phyloP scores from a whole-genome alignment of 2,888 invertebrate genomes.

The Drosophila setosimentum region DNA sequence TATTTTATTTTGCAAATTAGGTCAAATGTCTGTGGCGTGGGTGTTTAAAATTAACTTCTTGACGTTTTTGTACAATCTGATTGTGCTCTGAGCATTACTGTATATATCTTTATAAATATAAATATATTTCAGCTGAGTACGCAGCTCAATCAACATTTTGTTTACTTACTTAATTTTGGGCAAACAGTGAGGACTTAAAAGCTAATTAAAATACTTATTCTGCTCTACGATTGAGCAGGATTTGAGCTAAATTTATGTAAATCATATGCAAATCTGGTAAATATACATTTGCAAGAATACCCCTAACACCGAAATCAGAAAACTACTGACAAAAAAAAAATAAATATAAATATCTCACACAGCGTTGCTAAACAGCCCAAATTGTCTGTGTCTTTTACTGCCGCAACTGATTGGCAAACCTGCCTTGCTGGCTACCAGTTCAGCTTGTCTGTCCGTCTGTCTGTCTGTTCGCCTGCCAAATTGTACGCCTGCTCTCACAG shows the following conservation, averaged over 20 bases:
- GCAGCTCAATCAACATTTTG: conserved; percentile 21
- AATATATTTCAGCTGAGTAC: conserved; percentile 40
- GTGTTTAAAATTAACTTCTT: conserved; percentile 5
- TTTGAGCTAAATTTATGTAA: neutral
- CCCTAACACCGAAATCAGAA: conserved; percentile 29
- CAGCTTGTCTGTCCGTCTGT: conserved; percentile 1
- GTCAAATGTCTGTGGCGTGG: conserved; percentile 59
- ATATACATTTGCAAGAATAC: conserved; percentile 5
- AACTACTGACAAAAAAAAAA: conserved; percentile 19
- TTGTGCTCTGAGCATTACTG: conserved; percentile 12
- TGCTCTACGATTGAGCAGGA: neutral
- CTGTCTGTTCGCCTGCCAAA: conserved; percentile 15
- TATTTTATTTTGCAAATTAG: conserved; percentile 42
- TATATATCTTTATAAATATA: neutral
- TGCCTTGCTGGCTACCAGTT: conserved; percentile 37
- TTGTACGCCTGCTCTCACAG: conserved; percentile 53
- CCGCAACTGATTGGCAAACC: conserved; percentile 42
- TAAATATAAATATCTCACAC: conserved; percentile 44
- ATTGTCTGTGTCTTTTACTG: conserved; percentile 58
- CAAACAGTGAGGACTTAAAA: neutral
- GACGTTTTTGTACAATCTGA: conserved; percentile 42
- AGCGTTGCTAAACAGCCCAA: conserved; percentile 66
- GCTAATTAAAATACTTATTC: neutral
- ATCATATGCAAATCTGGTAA: conserved; percentile 8
- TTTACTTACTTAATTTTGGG: neutral